Conservation (phyloP, 2,888 invertebrate species). For the Scrobipalpa atriplicella region DNA sequence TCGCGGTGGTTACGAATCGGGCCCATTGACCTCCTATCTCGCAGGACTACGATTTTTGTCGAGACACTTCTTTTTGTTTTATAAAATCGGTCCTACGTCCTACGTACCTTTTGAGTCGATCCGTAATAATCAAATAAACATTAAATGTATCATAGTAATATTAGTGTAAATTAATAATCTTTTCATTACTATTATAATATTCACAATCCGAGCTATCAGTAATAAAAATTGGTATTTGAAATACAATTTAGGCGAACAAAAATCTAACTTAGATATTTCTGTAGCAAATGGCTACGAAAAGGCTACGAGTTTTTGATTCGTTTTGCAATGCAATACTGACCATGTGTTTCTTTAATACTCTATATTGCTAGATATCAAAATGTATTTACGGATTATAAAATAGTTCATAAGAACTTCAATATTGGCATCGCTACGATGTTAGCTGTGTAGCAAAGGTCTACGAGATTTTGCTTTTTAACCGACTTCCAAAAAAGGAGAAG, state of each 20-base stretch:
- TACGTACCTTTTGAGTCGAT: no score
- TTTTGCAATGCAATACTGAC: background rate
- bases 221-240: background rate
- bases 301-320: conserved; percentile 19
- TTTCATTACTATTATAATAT: no score
- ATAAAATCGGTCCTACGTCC: no score
- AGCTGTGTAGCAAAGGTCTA: background rate
- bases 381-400: background rate
- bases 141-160: no score
- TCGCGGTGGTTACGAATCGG: no score
- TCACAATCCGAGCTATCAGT: no score
- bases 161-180: no score
- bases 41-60: no score
- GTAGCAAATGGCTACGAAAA: conserved; percentile 1
- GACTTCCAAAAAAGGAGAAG: no score
- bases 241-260: background rate
- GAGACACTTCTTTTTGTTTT: no score
- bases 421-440: background rate
- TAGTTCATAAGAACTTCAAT: background rate
- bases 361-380: conserved; percentile 4
- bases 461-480: background rate
- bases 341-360: background rate
- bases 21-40: no score
- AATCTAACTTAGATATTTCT: background rate
- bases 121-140: no score